Base-by-base conservation (phyloP, 2,113 vertebrate genomes). In the Pogona vitticeps region DNA sequence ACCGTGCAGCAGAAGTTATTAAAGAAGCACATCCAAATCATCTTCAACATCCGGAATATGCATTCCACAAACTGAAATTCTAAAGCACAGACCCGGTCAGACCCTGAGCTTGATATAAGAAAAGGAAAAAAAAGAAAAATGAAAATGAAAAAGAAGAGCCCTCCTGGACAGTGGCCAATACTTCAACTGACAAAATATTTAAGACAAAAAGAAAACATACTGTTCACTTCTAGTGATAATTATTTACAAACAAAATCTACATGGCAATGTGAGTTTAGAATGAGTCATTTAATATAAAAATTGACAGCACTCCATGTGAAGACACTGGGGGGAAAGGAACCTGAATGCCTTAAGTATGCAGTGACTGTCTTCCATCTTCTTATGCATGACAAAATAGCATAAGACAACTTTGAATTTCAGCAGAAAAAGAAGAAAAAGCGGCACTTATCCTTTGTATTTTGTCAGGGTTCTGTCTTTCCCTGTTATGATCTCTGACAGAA, bases 321-420 rank as follows among this genome's bases (percentile, higher is more conserved):
- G 52, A 70, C 33, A 28, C 14, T 13, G 36, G 68, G 7, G 14
- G 21, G 8, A 42, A 75, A 28, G 17, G 21, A 56, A 40, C 52
- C 33, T 33, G n/a, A 79, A 31, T 20, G 46, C 61, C 26, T 78
- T 14, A 78, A 72, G 38, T 42, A 42, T 61, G 18, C 18, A 17
- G 46, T 36, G 28, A 31, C 26, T 14, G 46, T 13, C 14, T 71
- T 59, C 40, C 42, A 85, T 52, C 65, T 85, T 79, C 36, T 72
- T 85, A 85, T 46, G 26, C 15, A 58, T 28, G 18, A 79, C 52
- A 70, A 4, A 61, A 71, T 20, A 80, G 67, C 75, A 86, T 18
- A 72, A 67, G 12, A n/a, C n/a, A n/a, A 86, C 76, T 86, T 71
- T 86, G 76, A 18, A 80, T 36, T 15, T 86, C 67, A 80, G 31